Evolutionary conservation across 2,113 vertebrate genomes (phyloP).

Genomic region (cat (Felis catus)): F.catus_Fca126_mat1.0 CM031420.1:63787001-63787500

Average conservation of each 20-base stretch:
- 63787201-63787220: background rate
- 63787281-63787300: background rate
- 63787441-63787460: no score
- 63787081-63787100: background rate
- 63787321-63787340: no score
- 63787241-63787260: slow-evolving; percentile 46
- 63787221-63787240: slow-evolving; percentile 48
- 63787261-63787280: background rate
- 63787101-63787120: background rate
- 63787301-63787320: background rate
- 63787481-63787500: no score
- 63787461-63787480: no score
- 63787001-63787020: background rate
- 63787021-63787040: background rate
- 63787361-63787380: no score
- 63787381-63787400: no score
- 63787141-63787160: background rate
- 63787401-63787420: no score
- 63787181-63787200: slow-evolving; percentile 38
- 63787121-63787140: slow-evolving; percentile 16
- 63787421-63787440: no score
- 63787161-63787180: background rate
- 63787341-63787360: no score
- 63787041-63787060: background rate
- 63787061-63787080: background rate